Base-by-base conservation (phyloP, 2,888 invertebrate species). In the Diachrysia chrysitis region DNA sequence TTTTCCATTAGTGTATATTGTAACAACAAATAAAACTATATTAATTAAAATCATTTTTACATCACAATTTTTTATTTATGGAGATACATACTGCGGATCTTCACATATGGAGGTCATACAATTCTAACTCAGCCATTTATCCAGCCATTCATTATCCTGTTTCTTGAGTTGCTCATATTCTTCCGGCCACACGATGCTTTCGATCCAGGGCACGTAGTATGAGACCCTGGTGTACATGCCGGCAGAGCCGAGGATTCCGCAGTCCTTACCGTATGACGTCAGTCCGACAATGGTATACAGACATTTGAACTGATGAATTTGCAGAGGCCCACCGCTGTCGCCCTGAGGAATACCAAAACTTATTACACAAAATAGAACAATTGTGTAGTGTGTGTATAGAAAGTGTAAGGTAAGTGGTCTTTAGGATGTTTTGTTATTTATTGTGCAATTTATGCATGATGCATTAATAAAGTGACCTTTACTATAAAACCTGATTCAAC, bases 151-250 rank as follows among this genome's bases (percentile, higher is more conserved):
- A 0, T 66, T 12, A 10, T 63, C 25, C 7, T 54, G 42, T n/a
- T 17, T 60, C 35, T 17, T 63, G 16, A n/a, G 54, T 5, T 56
- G 59, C 58, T 78, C 63, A 21, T n/a, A 19, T 16, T 74, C 78
- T 14, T 85, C 82, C 68, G 94, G 91, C 97, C 97, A 97, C 23
- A 96, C 95, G 23, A 92, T 85, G 42, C 85, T 88, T 83, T 96
- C 96, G 29, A 97, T 96, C 97, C 97, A 97, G 9, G 95, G 86
- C 1, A 96, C 79, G 78, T 95, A 97, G 55, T 93, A 57, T 3
- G 92, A 92, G 0, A 97, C 96, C 53, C 95, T 91, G 0, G 96
- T 96, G 82, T 96, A 97, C n/a, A 97, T 91, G 1, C 96, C 96
- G 0, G 94, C 96, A 69, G 85, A 86, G n/a, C 75, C 89, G 60